Percentiles rank a stretch among this genome's conserved stretches.
Evolutionary conservation across 2,113 vertebrate species (phyloP).

Genomic region (Atlantisia rogersi): DNA sequence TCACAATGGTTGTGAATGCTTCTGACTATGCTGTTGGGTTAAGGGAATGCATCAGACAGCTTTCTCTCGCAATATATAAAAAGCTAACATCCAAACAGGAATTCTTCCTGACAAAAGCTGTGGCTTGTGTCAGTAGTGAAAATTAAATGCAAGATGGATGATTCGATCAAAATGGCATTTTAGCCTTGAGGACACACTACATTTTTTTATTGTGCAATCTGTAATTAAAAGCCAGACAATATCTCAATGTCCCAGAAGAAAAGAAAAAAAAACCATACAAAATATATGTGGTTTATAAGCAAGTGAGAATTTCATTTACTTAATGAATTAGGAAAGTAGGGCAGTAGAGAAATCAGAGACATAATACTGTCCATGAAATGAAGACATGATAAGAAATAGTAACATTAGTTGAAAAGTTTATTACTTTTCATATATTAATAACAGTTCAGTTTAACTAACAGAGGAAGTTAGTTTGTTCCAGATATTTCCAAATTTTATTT

Average conservation of each 20-base stretch:
- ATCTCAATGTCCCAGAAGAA: not conserved
- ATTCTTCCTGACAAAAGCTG: slow-evolving; percentile 50
- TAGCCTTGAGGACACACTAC: not conserved
- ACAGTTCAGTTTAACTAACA: not conserved
- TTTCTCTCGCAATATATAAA: not conserved
- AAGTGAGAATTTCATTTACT: not conserved
- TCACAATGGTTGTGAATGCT: not conserved
- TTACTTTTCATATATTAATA: not conserved
- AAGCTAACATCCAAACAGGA: slow-evolving; percentile 28
- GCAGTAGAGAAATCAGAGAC: not conserved
- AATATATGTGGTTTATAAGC: too few relatives aligned
- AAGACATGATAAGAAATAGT: not conserved
- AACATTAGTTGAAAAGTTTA: not conserved
- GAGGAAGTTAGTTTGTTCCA: not conserved
- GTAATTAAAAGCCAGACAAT: slow-evolving; percentile 52
- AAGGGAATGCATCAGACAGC: slow-evolving; percentile 6
- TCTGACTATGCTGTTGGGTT: not conserved
- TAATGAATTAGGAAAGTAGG: not conserved
- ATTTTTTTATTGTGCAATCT: not conserved
- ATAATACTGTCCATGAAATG: not conserved
- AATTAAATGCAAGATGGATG: slow-evolving; percentile 59
- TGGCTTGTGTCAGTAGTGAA: slow-evolving; percentile 53
- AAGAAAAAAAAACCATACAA: too few relatives aligned
- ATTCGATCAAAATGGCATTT: slow-evolving; percentile 26
- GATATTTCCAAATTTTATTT: not conserved